Percentiles rank a stretch among this genome's conserved stretches.
phyloP scores from a whole-genome alignment of 2,113 vertebrate species.

The Urocitellus parryii region DNA sequence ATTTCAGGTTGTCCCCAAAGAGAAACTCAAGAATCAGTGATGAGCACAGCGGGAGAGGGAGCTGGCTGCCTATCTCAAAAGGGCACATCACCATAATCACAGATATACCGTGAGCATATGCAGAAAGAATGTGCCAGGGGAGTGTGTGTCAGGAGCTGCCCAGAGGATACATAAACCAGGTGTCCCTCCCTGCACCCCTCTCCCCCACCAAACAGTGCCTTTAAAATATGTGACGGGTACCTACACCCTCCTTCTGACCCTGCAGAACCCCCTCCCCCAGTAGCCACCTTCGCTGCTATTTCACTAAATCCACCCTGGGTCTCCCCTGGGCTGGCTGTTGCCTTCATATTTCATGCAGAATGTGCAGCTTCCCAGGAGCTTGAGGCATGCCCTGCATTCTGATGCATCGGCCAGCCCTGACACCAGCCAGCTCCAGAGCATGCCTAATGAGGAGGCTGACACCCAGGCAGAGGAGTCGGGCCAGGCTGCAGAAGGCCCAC shows the following conservation, averaged over 20 bases:
- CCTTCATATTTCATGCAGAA: constrained; percentile 76
- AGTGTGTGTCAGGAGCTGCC: constrained; percentile 26
- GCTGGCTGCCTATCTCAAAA: constrained; percentile 71
- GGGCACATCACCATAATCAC: constrained; percentile 78
- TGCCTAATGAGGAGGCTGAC: constrained; percentile 52
- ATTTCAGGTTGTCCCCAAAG: constrained; percentile 78
- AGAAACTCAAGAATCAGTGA: constrained; percentile 63
- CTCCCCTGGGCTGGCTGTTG: constrained; percentile 61
- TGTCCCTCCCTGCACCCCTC: neutral
- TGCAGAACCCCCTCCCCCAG: neutral
- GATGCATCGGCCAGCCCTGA: constrained; percentile 55
- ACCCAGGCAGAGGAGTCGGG: neutral
- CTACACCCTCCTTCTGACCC: neutral
- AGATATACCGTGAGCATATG: constrained; percentile 50
- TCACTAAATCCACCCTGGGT: constrained; percentile 15
- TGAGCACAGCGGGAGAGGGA: constrained; percentile 68
- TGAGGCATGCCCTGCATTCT: constrained; percentile 76
- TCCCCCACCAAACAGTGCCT: neutral
- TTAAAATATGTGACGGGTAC: neutral
- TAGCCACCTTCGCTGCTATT: neutral
- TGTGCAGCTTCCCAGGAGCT: constrained; percentile 71
- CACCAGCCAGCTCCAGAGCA: constrained; percentile 43
- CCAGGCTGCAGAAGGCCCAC: neutral
- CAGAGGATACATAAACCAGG: neutral
- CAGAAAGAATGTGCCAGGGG: constrained; percentile 11